Percentiles rank a stretch among this genome's conserved stretches.
Conservation (phyloP, 2,797 vertebrate species). For the Rallus crepitans region DNA sequence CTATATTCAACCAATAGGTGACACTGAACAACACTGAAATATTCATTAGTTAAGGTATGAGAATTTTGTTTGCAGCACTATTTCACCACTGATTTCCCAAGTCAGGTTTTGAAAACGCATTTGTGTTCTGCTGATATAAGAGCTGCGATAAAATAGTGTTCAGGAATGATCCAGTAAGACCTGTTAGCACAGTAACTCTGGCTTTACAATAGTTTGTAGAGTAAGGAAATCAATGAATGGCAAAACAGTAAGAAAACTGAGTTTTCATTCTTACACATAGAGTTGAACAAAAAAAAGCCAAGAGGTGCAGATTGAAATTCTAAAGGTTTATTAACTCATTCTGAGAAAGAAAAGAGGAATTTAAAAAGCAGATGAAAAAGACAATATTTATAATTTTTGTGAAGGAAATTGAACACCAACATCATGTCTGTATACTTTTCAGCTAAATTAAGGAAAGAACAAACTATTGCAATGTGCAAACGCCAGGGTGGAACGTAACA, state of each 20-base stretch:
- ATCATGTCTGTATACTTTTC: neutral
- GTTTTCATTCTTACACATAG: rapidly evolving
- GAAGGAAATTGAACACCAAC: neutral
- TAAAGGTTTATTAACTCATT: neutral
- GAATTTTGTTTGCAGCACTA: neutral
- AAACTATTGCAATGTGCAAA: neutral
- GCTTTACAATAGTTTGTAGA: neutral
- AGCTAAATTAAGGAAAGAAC: neutral
- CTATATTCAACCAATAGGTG: neutral
- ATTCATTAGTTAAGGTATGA: neutral
- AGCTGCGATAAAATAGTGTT: neutral
- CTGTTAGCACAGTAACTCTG: neutral
- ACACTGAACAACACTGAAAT: neutral
- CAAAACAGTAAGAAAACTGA: neutral
- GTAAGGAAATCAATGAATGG: neutral
- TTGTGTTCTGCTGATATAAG: neutral
- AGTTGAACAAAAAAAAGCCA: neutral
- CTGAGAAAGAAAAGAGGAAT: neutral
- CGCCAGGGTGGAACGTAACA: rapidly evolving
- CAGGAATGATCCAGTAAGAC: neutral
- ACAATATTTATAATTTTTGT: neutral
- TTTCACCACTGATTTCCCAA: neutral
- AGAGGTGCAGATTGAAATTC: neutral
- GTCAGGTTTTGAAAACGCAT: neutral
- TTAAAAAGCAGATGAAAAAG: neutral